These are phyloP conservation scores for Euwallacea fornicatus DNA, from an alignment of 1,140 invertebrate species.

Conservation along the genomic window DNA sequence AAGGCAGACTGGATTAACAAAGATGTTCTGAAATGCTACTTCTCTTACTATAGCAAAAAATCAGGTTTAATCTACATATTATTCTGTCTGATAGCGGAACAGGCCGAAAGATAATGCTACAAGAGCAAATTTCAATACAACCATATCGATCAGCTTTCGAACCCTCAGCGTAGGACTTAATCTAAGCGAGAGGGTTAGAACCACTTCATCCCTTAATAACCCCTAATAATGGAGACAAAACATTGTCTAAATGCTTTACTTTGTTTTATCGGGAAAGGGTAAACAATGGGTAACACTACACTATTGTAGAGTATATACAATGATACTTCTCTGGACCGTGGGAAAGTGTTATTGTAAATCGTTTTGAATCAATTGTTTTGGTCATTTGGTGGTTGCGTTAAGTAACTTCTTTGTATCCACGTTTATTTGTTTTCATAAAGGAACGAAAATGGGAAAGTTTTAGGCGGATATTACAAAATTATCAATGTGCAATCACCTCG, in stretches of 20 bases:
- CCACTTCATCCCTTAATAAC: conserved; percentile 26
- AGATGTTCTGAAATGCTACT: neutral
- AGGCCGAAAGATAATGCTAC: too few relatives aligned
- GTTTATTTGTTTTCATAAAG: neutral
- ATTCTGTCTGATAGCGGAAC: too few relatives aligned
- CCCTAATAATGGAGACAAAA: conserved; percentile 29
- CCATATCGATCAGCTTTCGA: too few relatives aligned
- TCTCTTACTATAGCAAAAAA: too few relatives aligned
- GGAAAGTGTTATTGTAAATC: conserved; percentile 14
- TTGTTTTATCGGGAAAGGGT: conserved; percentile 18
- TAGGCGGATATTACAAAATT: too few relatives aligned
- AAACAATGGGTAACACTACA: conserved; percentile 29
- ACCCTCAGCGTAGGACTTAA: neutral
- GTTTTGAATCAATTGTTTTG: conserved; percentile 26
- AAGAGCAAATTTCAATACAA: too few relatives aligned
- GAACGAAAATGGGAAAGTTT: too few relatives aligned
- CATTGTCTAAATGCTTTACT: conserved; percentile 30
- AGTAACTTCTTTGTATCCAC: neutral
- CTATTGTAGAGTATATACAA: conserved; percentile 15
- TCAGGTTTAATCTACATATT: too few relatives aligned
- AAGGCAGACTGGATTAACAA: neutral
- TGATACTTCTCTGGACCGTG: conserved; percentile 6
- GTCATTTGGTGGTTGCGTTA: conserved; percentile 20
- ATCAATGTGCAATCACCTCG: neutral
- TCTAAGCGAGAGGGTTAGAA: conserved; percentile 14